Evolutionary conservation across 2,113 vertebrate genomes (phyloP), one percentile per base, ranked within the genome.

Genomic region (Rutilus rutilus): DNA sequence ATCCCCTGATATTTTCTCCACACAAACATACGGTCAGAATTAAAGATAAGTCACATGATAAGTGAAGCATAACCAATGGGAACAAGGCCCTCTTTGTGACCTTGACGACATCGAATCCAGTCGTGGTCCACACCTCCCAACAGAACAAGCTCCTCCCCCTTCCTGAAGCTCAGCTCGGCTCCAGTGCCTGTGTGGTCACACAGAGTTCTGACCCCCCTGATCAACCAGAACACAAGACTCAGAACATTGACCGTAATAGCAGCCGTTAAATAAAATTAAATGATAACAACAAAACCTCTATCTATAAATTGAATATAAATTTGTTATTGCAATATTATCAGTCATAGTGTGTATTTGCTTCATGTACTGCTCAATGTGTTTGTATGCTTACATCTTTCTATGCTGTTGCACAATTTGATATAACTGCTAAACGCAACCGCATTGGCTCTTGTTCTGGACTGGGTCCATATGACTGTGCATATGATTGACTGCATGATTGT

Each of bases 41-140:
- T 27, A 80, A 78, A 42, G 78, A 27, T 39, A 87, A 85, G 91
- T 96, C 95, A 98, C 91, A 98, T 91, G 87, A 99, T 96, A 0
- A 99, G 95, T 30, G 98, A 99, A 0, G 98, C 96, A 87, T 98
- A 99, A 75, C 97, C 95, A 4, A 99, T 97, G 0, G 97, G 97
- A 85, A 99, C 97, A 85, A 96, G 93, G 50, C 98, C 98, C 83
- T 94, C 95, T 80, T 62, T 89, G 83, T 96, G 95, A 42, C 96
- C 97, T 59, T 92, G 96, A 90, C 96, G 96, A 91, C 98, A 99
- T 88, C 93, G 93, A 80, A 99, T 97, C 97, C 97, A 99, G 90
- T 99, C 97, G 21, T 98, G 97, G 30, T 97, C 95, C 89, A 99
- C 96, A 0, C 96, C 96, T 75, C 93, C 93, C 1, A 98, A 87